A percentile compares a stretch with the other conserved stretches of the same genome.
These are phyloP conservation scores for Troglohyphantes excavatus DNA, from an alignment of 2,888 invertebrate genomes.

Conservation along the genomic window DNA sequence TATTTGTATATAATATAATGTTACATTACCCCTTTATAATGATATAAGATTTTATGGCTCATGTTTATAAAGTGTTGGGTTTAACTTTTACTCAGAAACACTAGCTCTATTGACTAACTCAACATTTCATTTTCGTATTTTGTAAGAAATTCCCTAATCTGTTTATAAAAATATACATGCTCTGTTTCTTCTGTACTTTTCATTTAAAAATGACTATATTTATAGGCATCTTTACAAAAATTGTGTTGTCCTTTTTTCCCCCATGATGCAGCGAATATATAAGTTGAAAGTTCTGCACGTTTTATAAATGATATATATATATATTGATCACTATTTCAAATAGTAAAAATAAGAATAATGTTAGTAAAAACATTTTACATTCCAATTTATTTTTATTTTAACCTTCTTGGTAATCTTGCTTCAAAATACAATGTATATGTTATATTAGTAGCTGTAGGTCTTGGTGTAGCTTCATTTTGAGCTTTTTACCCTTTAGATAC, in stretches of 20 bases:
- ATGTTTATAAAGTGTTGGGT: constrained; percentile 68
- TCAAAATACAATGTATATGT: background rate
- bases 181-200: constrained; percentile 14
- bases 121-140: constrained; percentile 32
- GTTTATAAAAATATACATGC: constrained; percentile 30
- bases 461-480: too few species aligned
- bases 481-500: too few species aligned
- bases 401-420: background rate
- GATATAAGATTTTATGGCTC: constrained; percentile 73
- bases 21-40: constrained; percentile 68
- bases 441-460: too few species aligned
- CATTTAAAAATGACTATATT: constrained; percentile 21
- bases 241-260: background rate
- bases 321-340: background rate
- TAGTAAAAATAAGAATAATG: background rate
- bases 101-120: constrained; percentile 42
- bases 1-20: constrained; percentile 72
- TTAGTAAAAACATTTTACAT: background rate
- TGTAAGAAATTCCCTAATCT: constrained; percentile 20
- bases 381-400: background rate
- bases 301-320: background rate
- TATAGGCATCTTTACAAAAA: constrained; percentile 21
- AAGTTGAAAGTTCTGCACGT: background rate
- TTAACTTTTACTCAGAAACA: constrained; percentile 44
- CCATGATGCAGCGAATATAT: background rate